Conservation (phyloP, 2,888 invertebrate species). For the Cetonia aurata region DNA sequence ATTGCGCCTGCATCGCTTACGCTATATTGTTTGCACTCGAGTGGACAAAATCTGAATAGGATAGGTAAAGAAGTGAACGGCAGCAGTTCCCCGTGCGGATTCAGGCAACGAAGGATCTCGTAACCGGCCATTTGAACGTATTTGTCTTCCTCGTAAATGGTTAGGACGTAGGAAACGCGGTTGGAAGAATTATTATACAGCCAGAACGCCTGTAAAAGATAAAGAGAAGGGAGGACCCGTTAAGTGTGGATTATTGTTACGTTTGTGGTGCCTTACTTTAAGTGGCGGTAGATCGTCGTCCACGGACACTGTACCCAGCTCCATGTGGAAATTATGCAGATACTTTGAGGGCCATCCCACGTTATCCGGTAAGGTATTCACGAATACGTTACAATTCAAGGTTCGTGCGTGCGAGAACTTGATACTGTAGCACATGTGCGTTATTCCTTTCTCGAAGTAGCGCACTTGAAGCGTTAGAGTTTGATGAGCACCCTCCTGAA, state of each 20-base stretch:
- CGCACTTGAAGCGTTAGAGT: slow-evolving; percentile 60
- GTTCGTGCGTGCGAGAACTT: slow-evolving; percentile 61
- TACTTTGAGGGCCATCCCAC: slow-evolving; percentile 53
- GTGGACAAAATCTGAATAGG: slow-evolving; percentile 65
- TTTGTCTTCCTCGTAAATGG: neutral
- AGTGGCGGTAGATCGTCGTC: slow-evolving; percentile 57
- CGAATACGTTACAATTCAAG: slow-evolving; percentile 58
- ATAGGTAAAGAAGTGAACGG: slow-evolving; percentile 58
- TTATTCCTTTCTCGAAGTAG: slow-evolving; percentile 58
- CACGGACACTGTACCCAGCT: slow-evolving; percentile 58
- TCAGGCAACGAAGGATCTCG: slow-evolving; percentile 62
- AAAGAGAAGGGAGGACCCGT: too few relatives aligned
- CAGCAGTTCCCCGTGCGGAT: slow-evolving; percentile 58
- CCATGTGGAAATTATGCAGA: slow-evolving; percentile 49
- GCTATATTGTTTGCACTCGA: slow-evolving; percentile 59
- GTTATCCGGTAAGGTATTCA: slow-evolving; percentile 53
- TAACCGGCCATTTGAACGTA: slow-evolving; percentile 59
- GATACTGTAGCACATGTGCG: slow-evolving; percentile 61
- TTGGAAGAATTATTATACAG: slow-evolving; percentile 63
- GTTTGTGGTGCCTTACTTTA: slow-evolving; percentile 6
- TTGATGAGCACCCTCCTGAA: slow-evolving; percentile 54
- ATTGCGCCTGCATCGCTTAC: slow-evolving; percentile 52
- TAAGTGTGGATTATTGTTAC: slow-evolving; percentile 11
- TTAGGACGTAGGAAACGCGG: slow-evolving; percentile 53
- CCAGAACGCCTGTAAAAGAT: slow-evolving; percentile 61